Percentiles rank a stretch among this genome's conserved stretches.
phyloP scores from a whole-genome alignment of 2,797 vertebrate species.

The Melanotaenia parkinsoni region DNA sequence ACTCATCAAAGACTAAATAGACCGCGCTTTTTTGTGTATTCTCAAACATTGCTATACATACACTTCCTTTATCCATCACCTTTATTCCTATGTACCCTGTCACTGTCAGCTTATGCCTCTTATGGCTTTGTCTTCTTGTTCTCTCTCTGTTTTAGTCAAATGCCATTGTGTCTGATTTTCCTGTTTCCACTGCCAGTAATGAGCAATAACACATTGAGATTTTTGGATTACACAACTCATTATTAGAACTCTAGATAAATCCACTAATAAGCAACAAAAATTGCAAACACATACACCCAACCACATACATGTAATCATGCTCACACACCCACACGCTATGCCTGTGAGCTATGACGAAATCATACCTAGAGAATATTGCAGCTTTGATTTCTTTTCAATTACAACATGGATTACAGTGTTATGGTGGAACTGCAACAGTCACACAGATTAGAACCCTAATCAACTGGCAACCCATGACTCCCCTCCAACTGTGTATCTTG shows the following conservation, averaged over 20 bases:
- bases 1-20: neutral
- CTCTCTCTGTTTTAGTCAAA: constrained; percentile 19
- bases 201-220: constrained; percentile 37
- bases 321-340: constrained; percentile 12
- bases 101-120: neutral
- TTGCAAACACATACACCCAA: constrained; percentile 40
- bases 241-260: constrained; percentile 53
- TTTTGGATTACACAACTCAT: constrained; percentile 62
- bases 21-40: neutral
- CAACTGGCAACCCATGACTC: constrained; percentile 45
- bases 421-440: constrained; percentile 41
- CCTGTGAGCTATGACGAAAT: constrained; percentile 45
- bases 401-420: constrained; percentile 43
- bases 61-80: neutral
- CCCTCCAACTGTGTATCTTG: constrained; percentile 32
- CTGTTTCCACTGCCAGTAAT: constrained; percentile 37
- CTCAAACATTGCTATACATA: neutral
- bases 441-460: constrained; percentile 60
- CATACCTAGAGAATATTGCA: constrained; percentile 45
- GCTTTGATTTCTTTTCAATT: constrained; percentile 64
- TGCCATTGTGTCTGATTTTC: constrained; percentile 13
- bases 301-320: constrained; percentile 19
- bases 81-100: neutral
- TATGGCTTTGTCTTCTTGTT: constrained; percentile 5
- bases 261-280: constrained; percentile 53